These are phyloP conservation scores for Elmis aenea DNA, from an alignment of 2,888 invertebrate genomes.

Conservation along the genomic window DNA sequence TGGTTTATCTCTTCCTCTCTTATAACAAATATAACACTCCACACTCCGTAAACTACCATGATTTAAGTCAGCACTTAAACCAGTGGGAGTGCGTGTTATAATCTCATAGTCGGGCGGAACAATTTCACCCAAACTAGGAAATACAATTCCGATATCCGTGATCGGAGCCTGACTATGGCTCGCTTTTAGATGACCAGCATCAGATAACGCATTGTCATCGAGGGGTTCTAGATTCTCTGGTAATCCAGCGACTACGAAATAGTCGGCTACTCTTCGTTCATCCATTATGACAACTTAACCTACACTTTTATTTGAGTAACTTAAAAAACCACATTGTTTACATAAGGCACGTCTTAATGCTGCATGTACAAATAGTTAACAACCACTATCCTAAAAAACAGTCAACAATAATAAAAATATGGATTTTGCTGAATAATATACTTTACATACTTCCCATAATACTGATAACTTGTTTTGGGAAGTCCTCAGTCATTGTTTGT, in stretches of 20 bases:
- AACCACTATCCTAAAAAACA: no score
- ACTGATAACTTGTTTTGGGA: no score
- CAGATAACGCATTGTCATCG: conserved; percentile 67
- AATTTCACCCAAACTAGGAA: conserved; percentile 82
- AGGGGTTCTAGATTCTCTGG: conserved; percentile 74
- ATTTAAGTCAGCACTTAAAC: conserved; percentile 90
- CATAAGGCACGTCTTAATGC: no score
- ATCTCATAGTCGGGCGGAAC: conserved; percentile 73
- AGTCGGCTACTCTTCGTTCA: conserved; percentile 88
- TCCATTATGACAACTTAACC: no score
- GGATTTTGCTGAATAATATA: no score
- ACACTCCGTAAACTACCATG: conserved; percentile 93
- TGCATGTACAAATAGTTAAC: no score
- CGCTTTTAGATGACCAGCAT: conserved; percentile 75
- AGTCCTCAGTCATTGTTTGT: no score
- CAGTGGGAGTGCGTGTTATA: conserved; percentile 74
- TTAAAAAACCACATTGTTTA: no score
- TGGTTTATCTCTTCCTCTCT: conserved; percentile 89
- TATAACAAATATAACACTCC: conserved; percentile 88
- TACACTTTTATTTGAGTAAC: no score
- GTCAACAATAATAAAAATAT: no score
- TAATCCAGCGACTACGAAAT: conserved; percentile 96
- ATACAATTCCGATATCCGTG: conserved; percentile 90
- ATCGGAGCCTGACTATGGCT: conserved; percentile 86
- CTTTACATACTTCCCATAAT: no score